These are phyloP conservation scores for Tenebrosternarchus preto DNA, from an alignment of 2,113 vertebrate genomes.

Conservation along the genomic window DNA sequence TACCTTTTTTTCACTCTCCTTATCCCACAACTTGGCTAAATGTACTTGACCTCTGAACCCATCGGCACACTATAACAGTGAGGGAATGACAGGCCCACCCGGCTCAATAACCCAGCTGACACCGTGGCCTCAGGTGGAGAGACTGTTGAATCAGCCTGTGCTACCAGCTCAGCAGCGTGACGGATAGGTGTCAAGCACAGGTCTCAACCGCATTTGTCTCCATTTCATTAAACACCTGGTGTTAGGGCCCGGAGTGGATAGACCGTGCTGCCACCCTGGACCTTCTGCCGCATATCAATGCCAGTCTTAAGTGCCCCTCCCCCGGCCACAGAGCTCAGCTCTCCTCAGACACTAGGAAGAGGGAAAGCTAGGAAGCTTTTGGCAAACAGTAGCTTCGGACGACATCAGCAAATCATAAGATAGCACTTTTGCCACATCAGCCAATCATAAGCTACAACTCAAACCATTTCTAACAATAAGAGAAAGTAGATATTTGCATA, in stretches of 20 bases:
- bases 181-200: conserved; percentile 46
- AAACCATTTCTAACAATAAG: too few relatives aligned
- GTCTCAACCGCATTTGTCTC: conserved; percentile 49
- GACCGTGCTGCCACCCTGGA: conserved; percentile 6
- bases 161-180: conserved; percentile 32
- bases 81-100: neutral
- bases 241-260: conserved; percentile 16
- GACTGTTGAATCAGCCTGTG: conserved; percentile 27
- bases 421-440: too few relatives aligned
- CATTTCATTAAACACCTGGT: conserved; percentile 49
- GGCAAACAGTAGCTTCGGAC: too few relatives aligned
- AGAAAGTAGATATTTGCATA: too few relatives aligned
- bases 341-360: neutral
- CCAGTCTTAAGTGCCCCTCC: neutral
- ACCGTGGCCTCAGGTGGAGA: conserved; percentile 12
- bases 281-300: conserved; percentile 21
- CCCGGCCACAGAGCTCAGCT: neutral
- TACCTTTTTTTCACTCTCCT: conserved; percentile 2
- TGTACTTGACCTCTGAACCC: conserved; percentile 14
- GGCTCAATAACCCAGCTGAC: conserved; percentile 35
- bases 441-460: too few relatives aligned
- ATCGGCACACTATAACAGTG: conserved; percentile 33
- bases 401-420: too few relatives aligned
- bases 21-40: neutral
- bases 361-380: too few relatives aligned